phyloP scores from a whole-genome alignment of 2,888 invertebrate species.

The Acheta domesticus region DNA sequence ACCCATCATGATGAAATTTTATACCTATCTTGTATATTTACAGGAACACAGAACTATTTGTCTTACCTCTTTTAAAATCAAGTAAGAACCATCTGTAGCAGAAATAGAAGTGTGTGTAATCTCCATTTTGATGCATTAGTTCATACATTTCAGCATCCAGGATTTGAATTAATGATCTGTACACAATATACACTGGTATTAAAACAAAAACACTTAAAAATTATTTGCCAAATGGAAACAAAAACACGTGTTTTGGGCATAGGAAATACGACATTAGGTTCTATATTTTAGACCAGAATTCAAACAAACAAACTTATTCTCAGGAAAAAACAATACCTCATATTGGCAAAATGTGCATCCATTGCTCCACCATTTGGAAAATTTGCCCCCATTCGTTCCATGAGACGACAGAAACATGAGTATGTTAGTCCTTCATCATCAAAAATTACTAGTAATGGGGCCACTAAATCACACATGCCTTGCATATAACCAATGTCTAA shows the following conservation, averaged over 20 bases:
- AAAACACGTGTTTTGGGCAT: background rate
- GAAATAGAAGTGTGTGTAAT: constrained; percentile 96
- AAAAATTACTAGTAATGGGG: constrained; percentile 86
- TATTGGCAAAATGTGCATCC: constrained; percentile 94
- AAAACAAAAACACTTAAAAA: constrained; percentile 19
- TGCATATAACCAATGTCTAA: constrained; percentile 93
- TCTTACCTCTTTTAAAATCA: constrained; percentile 80
- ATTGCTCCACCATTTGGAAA: constrained; percentile 91
- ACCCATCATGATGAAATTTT: too few species aligned
- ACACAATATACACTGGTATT: constrained; percentile 26
- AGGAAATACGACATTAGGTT: background rate
- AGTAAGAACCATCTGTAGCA: constrained; percentile 96
- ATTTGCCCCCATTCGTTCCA: constrained; percentile 87
- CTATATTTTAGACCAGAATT: too few species aligned
- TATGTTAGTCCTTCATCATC: constrained; percentile 89
- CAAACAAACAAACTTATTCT: constrained; percentile 23
- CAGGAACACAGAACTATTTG: too few species aligned
- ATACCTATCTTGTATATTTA: too few species aligned
- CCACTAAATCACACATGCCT: constrained; percentile 95
- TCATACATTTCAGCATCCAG: constrained; percentile 91
- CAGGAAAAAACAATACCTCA: constrained; percentile 58
- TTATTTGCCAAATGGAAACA: background rate
- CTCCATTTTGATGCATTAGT: constrained; percentile 90
- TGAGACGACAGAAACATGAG: constrained; percentile 85
- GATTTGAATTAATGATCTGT: constrained; percentile 75